phyloP scores from a whole-genome alignment of 2,888 invertebrate genomes.

The Caenorhabditis angaria region DNA sequence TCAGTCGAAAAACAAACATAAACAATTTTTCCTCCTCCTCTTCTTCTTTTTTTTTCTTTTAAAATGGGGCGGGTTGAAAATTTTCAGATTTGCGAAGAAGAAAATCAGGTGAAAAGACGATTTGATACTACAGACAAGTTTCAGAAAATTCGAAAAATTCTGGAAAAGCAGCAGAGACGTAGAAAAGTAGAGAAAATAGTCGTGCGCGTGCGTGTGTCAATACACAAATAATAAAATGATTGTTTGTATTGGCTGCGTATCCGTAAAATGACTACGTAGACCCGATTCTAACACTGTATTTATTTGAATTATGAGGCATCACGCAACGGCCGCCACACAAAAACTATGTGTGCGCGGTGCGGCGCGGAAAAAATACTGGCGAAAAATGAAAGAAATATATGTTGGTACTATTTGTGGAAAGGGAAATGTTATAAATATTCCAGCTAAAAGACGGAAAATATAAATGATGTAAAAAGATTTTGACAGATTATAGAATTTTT shows the following conservation, averaged over 20 bases:
- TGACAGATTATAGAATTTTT: no score
- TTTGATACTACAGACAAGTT: no score
- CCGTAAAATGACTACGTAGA: constrained; percentile 4
- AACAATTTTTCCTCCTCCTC: background rate
- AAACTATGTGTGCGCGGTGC: constrained; percentile 27
- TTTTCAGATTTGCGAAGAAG: no score
- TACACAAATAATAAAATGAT: background rate
- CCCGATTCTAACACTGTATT: no score
- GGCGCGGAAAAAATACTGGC: constrained; percentile 23
- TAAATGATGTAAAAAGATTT: no score
- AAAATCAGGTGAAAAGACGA: no score
- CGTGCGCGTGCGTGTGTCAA: background rate
- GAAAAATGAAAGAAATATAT: constrained; percentile 16
- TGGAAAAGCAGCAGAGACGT: background rate
- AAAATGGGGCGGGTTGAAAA: no score
- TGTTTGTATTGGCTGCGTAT: constrained; percentile 4
- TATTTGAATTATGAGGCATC: constrained; percentile 2
- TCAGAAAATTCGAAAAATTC: no score
- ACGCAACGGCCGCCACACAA: background rate
- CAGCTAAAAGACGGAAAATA: no score
- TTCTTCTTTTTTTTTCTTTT: no score
- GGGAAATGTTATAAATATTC: no score
- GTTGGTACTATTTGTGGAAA: background rate
- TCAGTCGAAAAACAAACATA: background rate
- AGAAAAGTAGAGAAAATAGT: background rate